Conservation (phyloP, 37 sponge, comb jelly and placozoan genomes). For the Lycopodina hypogea region DNA sequence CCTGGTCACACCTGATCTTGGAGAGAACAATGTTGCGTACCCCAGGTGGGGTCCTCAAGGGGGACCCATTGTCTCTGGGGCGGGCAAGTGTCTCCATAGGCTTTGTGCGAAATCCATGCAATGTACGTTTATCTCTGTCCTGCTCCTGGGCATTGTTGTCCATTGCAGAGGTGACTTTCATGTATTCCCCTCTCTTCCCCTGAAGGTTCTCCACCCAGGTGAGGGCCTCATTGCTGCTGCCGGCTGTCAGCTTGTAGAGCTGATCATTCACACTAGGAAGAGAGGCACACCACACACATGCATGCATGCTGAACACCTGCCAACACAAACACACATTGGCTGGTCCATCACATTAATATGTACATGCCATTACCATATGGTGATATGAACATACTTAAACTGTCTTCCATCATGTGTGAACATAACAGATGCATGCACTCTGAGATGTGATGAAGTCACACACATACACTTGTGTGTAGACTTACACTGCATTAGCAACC, state of each 20-base stretch:
- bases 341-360: too few relatives aligned
- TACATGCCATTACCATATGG: too few relatives aligned
- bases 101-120: background rate
- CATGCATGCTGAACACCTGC: too few relatives aligned
- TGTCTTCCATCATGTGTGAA: too few relatives aligned
- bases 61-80: background rate
- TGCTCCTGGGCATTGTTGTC: slow-evolving; percentile 5
- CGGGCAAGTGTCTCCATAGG: background rate
- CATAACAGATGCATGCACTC: too few relatives aligned
- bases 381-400: background rate
- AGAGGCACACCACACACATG: background rate
- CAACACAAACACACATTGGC: too few relatives aligned
- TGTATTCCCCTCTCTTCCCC: slow-evolving; percentile 28
- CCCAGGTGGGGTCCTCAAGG: background rate
- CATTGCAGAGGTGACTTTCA: slow-evolving; percentile 16
- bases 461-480: too few relatives aligned
- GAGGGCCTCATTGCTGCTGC: slow-evolving; percentile 12
- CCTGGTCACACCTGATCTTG: background rate
- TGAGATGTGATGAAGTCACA: too few relatives aligned
- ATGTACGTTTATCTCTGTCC: slow-evolving; percentile 1
- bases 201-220: slow-evolving; percentile 57
- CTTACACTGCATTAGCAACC: too few relatives aligned
- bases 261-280: slow-evolving; percentile 21
- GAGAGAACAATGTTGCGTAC: slow-evolving; percentile 6
- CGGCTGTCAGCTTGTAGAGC: slow-evolving; percentile 27